Percentiles rank a stretch among this genome's conserved stretches.
Evolutionary conservation across 2,113 vertebrate genomes (phyloP).

Genomic region (Etia nguti): DNA sequence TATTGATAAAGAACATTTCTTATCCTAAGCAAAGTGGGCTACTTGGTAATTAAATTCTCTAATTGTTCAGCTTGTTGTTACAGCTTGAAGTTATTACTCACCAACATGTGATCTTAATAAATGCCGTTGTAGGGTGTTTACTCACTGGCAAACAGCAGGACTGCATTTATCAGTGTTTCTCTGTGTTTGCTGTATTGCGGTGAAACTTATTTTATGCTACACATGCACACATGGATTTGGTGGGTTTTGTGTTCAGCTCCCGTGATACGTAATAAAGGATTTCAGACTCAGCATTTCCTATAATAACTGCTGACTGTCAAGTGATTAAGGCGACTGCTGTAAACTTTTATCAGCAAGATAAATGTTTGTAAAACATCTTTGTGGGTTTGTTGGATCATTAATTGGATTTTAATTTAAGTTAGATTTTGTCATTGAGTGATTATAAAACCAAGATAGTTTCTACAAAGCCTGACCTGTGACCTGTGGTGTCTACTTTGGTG

Average conservation of each 20-base stretch:
- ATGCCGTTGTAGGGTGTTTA: not conserved
- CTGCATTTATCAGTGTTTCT: not conserved
- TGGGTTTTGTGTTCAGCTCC: not conserved
- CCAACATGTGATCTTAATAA: not conserved
- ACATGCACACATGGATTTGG: not conserved
- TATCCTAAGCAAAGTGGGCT: not conserved
- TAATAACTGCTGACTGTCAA: not conserved
- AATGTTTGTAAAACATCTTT: not conserved
- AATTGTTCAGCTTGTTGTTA: not conserved
- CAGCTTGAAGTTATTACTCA: not conserved
- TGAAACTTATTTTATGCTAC: not conserved
- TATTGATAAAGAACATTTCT: not conserved
- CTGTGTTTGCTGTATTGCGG: not conserved
- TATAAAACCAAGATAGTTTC: not conserved
- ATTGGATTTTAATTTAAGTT: not conserved
- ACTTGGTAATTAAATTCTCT: not conserved
- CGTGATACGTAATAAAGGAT: not conserved
- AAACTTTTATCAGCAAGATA: not conserved
- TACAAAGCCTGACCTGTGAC: not conserved
- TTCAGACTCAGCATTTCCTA: not conserved
- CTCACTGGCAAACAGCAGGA: not conserved
- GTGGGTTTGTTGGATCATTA: not conserved
- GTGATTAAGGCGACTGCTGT: not conserved
- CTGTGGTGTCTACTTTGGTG: not conserved
- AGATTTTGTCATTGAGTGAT: not conserved